Evolutionary conservation across 2,113 vertebrate genomes (phyloP), one percentile per base, ranked within the genome.

Genomic region (Tachysurus vachellii): DNA sequence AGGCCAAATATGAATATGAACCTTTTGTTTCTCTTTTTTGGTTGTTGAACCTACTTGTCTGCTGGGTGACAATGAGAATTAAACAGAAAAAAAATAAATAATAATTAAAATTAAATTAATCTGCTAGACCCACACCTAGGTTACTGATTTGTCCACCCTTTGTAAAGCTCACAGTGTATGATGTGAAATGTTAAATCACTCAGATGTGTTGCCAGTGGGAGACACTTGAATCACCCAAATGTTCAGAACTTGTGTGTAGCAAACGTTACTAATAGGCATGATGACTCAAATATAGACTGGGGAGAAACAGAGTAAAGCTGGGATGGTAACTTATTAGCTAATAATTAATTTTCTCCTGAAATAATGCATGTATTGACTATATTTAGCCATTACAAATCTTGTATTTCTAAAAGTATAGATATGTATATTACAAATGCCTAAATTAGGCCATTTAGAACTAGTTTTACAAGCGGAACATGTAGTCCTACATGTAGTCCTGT

Each of bases 241-340:
- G 31, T 28, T n/a, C 9, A 36, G 36, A 85, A 28, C 73, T 57
- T 76, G 31, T 77, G 17, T 86, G 26, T 26, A 31, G 66, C 75
- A 79, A 66, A 61, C 17, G 7, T 16, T 42, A 42, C n/a, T 68
- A 68, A 68, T 31, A 68, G 16, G 42, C 5, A 71, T 42, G 16
- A 42, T 42, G 36, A 71, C 68, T 71, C 36, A 71, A 71, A 71
- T 31, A 71, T 71, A 71, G 68, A 42, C 68, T 71, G 68, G 68
- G 68, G 31, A 6, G 21, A 42, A 42, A 42, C 36, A 42, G 66
- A 70, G 31, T 71, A 17, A 71, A 42, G 7, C 31, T 68, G 64
- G 64, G 64, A 31, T 2, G 8, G 61, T 8, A 62, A 62, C 8
- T 28, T 66, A 28, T 66, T 66, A 66, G n/a, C n/a, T 66, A 66